Percentiles rank a stretch among this genome's conserved stretches.
phyloP scores from a whole-genome alignment of 2,888 invertebrate species.

The Endotricha flammealis region DNA sequence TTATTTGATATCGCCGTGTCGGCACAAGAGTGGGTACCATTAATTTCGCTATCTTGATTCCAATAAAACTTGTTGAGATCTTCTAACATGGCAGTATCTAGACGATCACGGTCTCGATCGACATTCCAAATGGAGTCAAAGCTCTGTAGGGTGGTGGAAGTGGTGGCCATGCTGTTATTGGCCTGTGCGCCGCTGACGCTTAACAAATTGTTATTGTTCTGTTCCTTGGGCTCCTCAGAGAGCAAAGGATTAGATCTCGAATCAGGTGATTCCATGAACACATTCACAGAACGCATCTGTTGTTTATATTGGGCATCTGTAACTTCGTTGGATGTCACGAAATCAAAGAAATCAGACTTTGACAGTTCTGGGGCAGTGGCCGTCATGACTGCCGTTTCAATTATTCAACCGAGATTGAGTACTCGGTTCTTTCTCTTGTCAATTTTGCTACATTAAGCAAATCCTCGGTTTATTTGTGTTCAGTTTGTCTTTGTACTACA shows the following conservation, averaged over 20 bases:
- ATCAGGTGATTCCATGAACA: constrained; percentile 80
- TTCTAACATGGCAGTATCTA: constrained; percentile 87
- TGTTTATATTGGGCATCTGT: constrained; percentile 83
- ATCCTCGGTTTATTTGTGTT: constrained; percentile 31
- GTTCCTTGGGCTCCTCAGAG: constrained; percentile 75
- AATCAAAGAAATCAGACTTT: constrained; percentile 93
- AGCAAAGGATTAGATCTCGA: constrained; percentile 69
- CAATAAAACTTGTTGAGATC: constrained; percentile 92
- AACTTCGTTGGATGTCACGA: constrained; percentile 89
- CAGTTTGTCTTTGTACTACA: constrained; percentile 65
- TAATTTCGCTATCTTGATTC: constrained; percentile 82
- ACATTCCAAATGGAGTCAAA: constrained; percentile 82
- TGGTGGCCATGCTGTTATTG: constrained; percentile 46
- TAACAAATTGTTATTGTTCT: constrained; percentile 81
- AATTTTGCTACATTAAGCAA: constrained; percentile 48
- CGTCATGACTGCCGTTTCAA: constrained; percentile 87
- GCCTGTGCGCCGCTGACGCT: constrained; percentile 45
- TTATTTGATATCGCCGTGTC: constrained; percentile 73
- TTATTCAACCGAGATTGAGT: constrained; percentile 59
- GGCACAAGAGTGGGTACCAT: constrained; percentile 66
- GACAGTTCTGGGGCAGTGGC: constrained; percentile 91
- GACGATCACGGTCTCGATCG: constrained; percentile 84
- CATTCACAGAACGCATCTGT: constrained; percentile 83
- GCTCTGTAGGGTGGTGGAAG: constrained; percentile 70
- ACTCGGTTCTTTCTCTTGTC: constrained; percentile 45